Conservation (phyloP, 1,140 invertebrate species). For the Nymphalis io region DNA sequence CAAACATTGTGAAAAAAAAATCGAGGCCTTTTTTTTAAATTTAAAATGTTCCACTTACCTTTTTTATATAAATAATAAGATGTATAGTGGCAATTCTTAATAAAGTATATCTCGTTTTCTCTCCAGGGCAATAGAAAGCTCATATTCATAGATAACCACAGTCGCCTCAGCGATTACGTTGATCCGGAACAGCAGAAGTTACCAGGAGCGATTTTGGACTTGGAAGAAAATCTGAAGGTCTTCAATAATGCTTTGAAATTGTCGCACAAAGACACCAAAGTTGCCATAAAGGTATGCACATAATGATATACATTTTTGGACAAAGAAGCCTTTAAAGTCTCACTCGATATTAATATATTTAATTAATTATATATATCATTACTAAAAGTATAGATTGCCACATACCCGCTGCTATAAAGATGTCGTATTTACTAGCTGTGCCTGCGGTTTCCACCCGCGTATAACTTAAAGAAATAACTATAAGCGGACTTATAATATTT, state of each 20-base stretch:
- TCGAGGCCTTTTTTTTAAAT: no score
- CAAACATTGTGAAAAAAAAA: no score
- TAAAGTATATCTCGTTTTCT: not conserved
- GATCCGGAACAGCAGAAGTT: constrained; percentile 97
- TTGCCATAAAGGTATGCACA: constrained; percentile 92
- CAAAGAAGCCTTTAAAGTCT: no score
- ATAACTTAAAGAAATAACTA: no score
- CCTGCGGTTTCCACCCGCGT: no score
- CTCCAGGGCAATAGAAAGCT: constrained; percentile 93
- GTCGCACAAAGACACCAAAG: constrained; percentile 98
- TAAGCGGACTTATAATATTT: no score
- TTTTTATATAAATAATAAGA: no score
- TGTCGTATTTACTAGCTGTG: no score
- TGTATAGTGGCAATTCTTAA: not conserved
- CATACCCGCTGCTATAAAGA: no score
- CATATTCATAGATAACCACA: constrained; percentile 95
- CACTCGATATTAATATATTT: no score
- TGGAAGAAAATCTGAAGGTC: constrained; percentile 98
- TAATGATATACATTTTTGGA: not conserved
- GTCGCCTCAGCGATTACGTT: constrained; percentile 93
- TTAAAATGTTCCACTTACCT: not conserved
- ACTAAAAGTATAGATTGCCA: no score
- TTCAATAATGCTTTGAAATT: constrained; percentile 97
- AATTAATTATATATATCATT: no score
- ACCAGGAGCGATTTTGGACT: constrained; percentile 96